Evolutionary conservation across 2,113 vertebrate genomes (phyloP), one percentile per base, ranked within the genome.

Genomic region (Craseonycteris thonglongyai): DNA sequence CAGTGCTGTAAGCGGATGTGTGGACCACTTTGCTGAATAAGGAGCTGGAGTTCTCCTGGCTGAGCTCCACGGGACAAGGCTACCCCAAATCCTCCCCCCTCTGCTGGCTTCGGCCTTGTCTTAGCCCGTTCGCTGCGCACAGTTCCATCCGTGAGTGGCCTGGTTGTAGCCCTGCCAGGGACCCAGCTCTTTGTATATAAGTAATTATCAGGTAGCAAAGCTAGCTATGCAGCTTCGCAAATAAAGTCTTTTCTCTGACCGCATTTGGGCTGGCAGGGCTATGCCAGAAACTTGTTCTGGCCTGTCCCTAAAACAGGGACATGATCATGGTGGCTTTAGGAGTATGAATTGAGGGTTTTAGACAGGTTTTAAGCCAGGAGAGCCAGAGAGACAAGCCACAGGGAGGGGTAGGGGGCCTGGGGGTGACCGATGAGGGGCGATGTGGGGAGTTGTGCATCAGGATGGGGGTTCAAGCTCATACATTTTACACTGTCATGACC

Each of bases 371-470:
- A 33, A 63, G 61, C 28, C 45, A 58, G 78, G 81, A 92, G 47
- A 72, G 76, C 38, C 72, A 59, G 84, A 63, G n/a, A 88, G 49
- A 81, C 3, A 51, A 83, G 65, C 40, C 13, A 24, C 5, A 18
- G 22, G 42, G 13, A 24, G n/a, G 59, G 15, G 11, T 14, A 21
- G 49, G 9, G 66, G 19, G 19, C 49, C 6, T 0, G 5, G 49
- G 24, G 71, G 22, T 2, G 4, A 59, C 33, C 13, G 9, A 22
- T 26, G 68, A 85, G 26, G 9, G 18, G 1, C 79, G 47, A 79
- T 63, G 49, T 0, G 0, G 26, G n/a, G 71, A 75, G 33, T n/a
- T 0, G 1, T 0, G 1, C 0, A 0, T 28, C 6, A 66, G 54
- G 58, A 13, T 4, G 4, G 6, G 51, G 30, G 49, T 16, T 42